Evolutionary conservation across 2,888 invertebrate genomes (phyloP), one percentile per base, ranked within the genome.

Genomic region (Caenorhabditis uteleia): DNA sequence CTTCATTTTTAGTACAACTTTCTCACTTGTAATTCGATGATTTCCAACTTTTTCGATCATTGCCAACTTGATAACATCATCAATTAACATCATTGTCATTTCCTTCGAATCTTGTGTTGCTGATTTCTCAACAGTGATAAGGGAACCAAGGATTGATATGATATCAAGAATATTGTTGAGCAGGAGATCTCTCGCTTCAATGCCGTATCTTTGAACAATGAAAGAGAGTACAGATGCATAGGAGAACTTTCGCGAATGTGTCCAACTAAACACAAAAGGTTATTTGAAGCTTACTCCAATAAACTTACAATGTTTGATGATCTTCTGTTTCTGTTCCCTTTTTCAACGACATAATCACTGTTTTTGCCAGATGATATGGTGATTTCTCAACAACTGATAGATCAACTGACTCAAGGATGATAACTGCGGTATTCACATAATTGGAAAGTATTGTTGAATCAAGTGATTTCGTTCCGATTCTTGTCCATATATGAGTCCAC

Each of bases 241-340:
- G 2, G 47, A 44, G 31, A 44, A 53, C 23, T 47, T 47, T 31
- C 59, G 47, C 10, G 36, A 42, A 18, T 27, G 43, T 6, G 34
- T 29, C 59, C 59, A 59, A 29, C 59, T 59, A 39, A 16, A 53
- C 31, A n/a, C 34, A 18, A n/a, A 33, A n/a, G 10, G n/a, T n/a
- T 21, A n/a, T n/a, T n/a, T n/a, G n/a, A n/a, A n/a, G n/a, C n/a
- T n/a, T n/a, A n/a, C n/a, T n/a, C n/a, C n/a, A n/a, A n/a, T n/a
- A n/a, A n/a, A n/a, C n/a, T n/a, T n/a, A n/a, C n/a, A n/a, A n/a
- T n/a, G n/a, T n/a, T n/a, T n/a, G n/a, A n/a, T n/a, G n/a, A n/a
- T n/a, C n/a, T n/a, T n/a, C n/a, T n/a, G n/a, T n/a, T n/a, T 36
- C 8, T 18, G 36, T 14, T 5, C 6, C 18, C 12, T 25, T 36